phyloP scores from a whole-genome alignment of 2,113 vertebrate species.

The Siphamia tubifer region DNA sequence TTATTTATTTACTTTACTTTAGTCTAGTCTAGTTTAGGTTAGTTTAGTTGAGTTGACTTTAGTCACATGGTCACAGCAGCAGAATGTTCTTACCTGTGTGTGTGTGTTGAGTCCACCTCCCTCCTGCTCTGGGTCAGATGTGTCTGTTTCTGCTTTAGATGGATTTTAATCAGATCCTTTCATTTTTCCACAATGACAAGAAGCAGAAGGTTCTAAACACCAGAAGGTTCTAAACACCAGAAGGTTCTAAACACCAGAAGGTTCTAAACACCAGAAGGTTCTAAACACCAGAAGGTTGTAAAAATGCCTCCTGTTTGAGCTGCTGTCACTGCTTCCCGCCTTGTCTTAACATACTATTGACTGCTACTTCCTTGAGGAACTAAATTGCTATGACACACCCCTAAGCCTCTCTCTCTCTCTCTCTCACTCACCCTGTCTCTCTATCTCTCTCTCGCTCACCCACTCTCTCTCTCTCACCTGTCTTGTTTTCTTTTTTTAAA shows the following conservation, averaged over 20 bases:
- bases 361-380: constrained; percentile 85
- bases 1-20: too few species aligned
- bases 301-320: constrained; percentile 43
- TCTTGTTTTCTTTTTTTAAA: constrained; percentile 32
- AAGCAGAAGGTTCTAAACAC: constrained; percentile 1
- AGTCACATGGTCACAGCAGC: constrained; percentile 13
- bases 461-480: neutral
- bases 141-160: constrained; percentile 34
- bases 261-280: too few species aligned
- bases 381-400: constrained; percentile 83
- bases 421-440: constrained; percentile 27
- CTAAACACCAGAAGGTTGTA: neutral
- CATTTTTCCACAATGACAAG: constrained; percentile 43
- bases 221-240: neutral
- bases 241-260: constrained; percentile 5
- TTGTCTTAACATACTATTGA: constrained; percentile 77
- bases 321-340: constrained; percentile 50
- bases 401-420: constrained; percentile 57
- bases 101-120: constrained; percentile 59
- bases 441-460: constrained; percentile 17
- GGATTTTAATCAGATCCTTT: constrained; percentile 37
- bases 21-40: too few species aligned
- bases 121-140: constrained; percentile 50
- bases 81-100: constrained; percentile 71
- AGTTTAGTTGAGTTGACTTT: neutral